Evolutionary conservation across 1,140 invertebrate species (phyloP).

Genomic region (Heliothis subflexa): DNA sequence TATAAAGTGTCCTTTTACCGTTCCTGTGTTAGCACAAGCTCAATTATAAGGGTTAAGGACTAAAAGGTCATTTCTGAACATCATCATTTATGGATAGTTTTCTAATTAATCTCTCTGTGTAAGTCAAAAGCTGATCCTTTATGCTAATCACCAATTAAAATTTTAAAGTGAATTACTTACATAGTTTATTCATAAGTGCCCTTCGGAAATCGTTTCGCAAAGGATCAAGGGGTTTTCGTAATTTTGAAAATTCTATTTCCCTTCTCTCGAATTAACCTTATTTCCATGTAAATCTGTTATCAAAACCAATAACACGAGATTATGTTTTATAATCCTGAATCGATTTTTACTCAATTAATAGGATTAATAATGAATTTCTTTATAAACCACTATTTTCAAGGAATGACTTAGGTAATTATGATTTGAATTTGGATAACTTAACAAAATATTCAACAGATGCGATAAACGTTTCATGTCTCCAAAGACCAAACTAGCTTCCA

Average conservation of each 20-base stretch:
- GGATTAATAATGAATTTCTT: too few relatives aligned
- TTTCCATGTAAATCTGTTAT: constrained; percentile 6
- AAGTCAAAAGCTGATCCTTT: constrained; percentile 19
- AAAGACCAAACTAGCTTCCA: neutral
- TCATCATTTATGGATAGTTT: constrained; percentile 18
- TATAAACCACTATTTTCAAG: too few relatives aligned
- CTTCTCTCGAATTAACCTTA: neutral
- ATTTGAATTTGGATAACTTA: neutral
- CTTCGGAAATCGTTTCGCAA: neutral
- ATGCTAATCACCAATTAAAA: constrained; percentile 28
- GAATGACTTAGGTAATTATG: too few relatives aligned
- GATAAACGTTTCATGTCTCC: neutral
- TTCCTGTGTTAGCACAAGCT: too few relatives aligned
- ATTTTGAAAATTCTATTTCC: neutral
- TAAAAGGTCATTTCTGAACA: constrained; percentile 7
- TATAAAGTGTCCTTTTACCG: too few relatives aligned
- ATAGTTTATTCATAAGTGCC: constrained; percentile 11
- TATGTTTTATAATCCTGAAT: neutral
- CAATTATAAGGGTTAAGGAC: too few relatives aligned
- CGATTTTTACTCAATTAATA: too few relatives aligned
- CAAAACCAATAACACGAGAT: neutral
- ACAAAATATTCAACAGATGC: neutral
- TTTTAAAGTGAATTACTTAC: constrained; percentile 18
- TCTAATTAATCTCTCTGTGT: constrained; percentile 4
- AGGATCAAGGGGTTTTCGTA: constrained; percentile 18